Percentiles rank a stretch among this genome's conserved stretches.
Evolutionary conservation across 2,797 vertebrate genomes (phyloP).

Genomic region (Notolepis coatsorum): DNA sequence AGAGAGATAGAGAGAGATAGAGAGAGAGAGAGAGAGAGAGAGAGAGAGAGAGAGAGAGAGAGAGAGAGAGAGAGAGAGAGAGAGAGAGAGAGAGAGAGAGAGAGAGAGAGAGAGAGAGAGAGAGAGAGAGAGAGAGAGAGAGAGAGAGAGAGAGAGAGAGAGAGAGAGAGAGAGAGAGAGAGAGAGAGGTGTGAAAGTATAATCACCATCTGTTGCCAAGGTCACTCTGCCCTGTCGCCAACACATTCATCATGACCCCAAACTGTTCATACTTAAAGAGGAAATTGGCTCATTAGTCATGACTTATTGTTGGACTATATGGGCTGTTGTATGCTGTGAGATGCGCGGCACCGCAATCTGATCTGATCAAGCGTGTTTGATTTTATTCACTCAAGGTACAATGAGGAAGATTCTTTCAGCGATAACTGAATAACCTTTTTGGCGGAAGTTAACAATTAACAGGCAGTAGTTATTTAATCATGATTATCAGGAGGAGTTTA

Average conservation of each 20-base stretch:
- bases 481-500: too few relatives aligned
- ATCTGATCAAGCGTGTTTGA: slow-evolving; percentile 37
- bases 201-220: slow-evolving; percentile 79
- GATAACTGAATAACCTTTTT: slow-evolving; percentile 42
- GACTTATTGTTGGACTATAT: too few relatives aligned
- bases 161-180: neutral
- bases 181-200: slow-evolving; percentile 32
- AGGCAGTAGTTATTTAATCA: too few relatives aligned
- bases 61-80: neutral
- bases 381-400: slow-evolving; percentile 51
- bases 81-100: slow-evolving; percentile 32
- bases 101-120: too few relatives aligned
- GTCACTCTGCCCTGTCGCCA: slow-evolving; percentile 70
- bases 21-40: slow-evolving; percentile 9
- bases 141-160: slow-evolving; percentile 37
- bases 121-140: neutral
- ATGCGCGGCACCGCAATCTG: slow-evolving; percentile 48
- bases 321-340: too few relatives aligned
- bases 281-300: slow-evolving; percentile 75
- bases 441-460: too few relatives aligned
- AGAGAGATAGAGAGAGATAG: neutral
- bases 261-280: slow-evolving; percentile 64
- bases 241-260: slow-evolving; percentile 73
- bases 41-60: slow-evolving; percentile 15
- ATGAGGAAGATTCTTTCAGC: slow-evolving; percentile 37